phyloP scores from a whole-genome alignment of 2,113 vertebrate genomes.

The Peucedramus taeniatus region DNA sequence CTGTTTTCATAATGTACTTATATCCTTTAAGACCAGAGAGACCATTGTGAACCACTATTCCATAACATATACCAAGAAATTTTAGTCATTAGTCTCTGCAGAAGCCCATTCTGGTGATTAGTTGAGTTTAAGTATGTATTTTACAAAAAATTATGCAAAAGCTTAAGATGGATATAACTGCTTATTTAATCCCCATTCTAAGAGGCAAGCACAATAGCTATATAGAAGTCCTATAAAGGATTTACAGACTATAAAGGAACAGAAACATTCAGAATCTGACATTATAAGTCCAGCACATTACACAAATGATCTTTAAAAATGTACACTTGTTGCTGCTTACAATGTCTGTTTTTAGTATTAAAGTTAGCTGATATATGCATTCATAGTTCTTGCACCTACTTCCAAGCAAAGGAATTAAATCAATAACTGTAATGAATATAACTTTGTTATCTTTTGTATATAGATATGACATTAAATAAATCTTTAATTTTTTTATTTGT shows the following conservation, averaged over 20 bases:
- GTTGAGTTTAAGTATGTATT: not conserved
- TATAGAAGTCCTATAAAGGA: not conserved
- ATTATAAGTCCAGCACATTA: not conserved
- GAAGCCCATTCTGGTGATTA: not conserved
- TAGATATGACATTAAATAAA: constrained; percentile 30
- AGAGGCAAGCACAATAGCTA: not conserved
- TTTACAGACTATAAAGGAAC: no score
- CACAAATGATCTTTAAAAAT: not conserved
- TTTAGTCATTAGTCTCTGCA: not conserved
- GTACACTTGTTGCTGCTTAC: not conserved
- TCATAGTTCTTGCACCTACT: constrained; percentile 10
- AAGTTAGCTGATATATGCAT: not conserved
- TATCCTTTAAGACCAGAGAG: not conserved
- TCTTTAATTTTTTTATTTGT: constrained; percentile 10
- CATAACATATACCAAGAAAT: not conserved
- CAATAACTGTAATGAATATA: constrained; percentile 4
- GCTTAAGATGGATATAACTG: not conserved
- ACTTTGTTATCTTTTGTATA: not conserved
- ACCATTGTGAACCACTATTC: not conserved
- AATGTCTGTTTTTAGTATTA: not conserved
- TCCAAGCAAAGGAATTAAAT: constrained; percentile 33
- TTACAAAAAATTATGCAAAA: not conserved
- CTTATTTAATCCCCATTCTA: not conserved
- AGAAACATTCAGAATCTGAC: not conserved
- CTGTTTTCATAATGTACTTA: not conserved